phyloP scores from a whole-genome alignment of 2,888 invertebrate species.

The Teleiodes luculella region DNA sequence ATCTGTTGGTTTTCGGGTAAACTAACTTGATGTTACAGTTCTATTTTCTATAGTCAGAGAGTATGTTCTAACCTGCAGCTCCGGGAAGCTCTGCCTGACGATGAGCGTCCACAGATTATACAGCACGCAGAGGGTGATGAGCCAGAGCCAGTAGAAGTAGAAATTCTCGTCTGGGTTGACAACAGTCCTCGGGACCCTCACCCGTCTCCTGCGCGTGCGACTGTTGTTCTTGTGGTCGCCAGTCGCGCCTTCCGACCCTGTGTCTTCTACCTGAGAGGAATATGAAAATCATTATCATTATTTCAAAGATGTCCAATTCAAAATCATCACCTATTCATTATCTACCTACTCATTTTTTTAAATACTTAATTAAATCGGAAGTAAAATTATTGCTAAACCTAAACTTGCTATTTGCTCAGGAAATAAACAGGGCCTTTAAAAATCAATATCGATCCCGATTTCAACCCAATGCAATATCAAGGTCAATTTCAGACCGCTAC shows the following conservation, averaged over 20 bases:
- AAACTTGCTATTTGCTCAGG: too few relatives aligned
- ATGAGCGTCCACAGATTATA: slow-evolving; percentile 98
- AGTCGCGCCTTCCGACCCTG: slow-evolving; percentile 82
- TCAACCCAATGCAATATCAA: too few relatives aligned
- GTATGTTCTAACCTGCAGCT: slow-evolving; percentile 81
- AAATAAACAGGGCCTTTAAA: too few relatives aligned
- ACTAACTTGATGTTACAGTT: too few relatives aligned
- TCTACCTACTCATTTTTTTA: too few relatives aligned
- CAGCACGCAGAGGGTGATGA: slow-evolving; percentile 92
- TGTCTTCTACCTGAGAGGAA: slow-evolving; percentile 79
- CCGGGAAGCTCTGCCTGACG: slow-evolving; percentile 95
- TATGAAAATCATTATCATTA: neutral
- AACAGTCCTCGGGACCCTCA: slow-evolving; percentile 87
- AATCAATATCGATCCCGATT: too few relatives aligned
- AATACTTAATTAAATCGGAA: too few relatives aligned
- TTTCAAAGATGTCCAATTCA: neutral
- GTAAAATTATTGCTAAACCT: too few relatives aligned
- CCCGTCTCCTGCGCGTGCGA: slow-evolving; percentile 82
- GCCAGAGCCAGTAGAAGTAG: slow-evolving; percentile 96
- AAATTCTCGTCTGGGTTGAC: slow-evolving; percentile 97
- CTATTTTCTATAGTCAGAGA: too few relatives aligned
- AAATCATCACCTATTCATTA: too few relatives aligned
- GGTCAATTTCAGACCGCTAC: too few relatives aligned
- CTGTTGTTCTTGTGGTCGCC: slow-evolving; percentile 76
- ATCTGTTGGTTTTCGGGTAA: too few relatives aligned